phyloP scores from a whole-genome alignment of 2,797 vertebrate genomes.

The Sebastes itinus region DNA sequence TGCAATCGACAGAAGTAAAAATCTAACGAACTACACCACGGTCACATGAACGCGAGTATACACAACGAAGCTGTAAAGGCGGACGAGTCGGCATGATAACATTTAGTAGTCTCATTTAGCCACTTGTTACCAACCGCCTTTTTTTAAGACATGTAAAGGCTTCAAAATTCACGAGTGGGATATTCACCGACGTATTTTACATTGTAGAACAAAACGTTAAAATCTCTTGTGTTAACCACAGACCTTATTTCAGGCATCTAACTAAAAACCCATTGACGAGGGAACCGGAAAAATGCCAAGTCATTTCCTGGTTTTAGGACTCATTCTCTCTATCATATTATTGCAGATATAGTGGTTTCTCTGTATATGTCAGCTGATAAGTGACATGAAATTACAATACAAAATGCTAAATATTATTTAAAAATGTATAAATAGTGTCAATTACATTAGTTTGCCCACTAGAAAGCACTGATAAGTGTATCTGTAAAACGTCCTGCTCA shows the following conservation, averaged over 20 bases:
- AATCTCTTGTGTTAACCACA: not conserved
- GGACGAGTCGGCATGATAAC: too few relatives aligned
- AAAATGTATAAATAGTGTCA: not conserved
- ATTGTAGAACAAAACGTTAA: not conserved
- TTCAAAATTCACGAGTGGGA: too few relatives aligned
- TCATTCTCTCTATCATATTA: not conserved
- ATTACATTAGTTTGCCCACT: not conserved
- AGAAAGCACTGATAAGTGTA: not conserved
- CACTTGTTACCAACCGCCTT: too few relatives aligned
- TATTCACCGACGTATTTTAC: too few relatives aligned
- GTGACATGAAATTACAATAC: not conserved
- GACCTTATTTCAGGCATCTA: not conserved
- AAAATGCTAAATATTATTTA: not conserved
- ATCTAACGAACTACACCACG: rapidly evolving
- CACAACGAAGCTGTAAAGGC: too few relatives aligned
- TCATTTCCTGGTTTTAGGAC: too few relatives aligned
- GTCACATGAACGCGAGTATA: too few relatives aligned
- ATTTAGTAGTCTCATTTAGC: too few relatives aligned
- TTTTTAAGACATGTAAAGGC: too few relatives aligned
- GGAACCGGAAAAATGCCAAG: not conserved
- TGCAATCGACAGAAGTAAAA: too few relatives aligned
- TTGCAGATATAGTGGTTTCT: not conserved
- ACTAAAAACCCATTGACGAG: not conserved
- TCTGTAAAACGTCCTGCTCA: not conserved
- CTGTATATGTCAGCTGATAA: not conserved